These are phyloP conservation scores for Drosophila lacteicornis DNA, from an alignment of 1,140 invertebrate genomes.

Conservation along the genomic window DNA sequence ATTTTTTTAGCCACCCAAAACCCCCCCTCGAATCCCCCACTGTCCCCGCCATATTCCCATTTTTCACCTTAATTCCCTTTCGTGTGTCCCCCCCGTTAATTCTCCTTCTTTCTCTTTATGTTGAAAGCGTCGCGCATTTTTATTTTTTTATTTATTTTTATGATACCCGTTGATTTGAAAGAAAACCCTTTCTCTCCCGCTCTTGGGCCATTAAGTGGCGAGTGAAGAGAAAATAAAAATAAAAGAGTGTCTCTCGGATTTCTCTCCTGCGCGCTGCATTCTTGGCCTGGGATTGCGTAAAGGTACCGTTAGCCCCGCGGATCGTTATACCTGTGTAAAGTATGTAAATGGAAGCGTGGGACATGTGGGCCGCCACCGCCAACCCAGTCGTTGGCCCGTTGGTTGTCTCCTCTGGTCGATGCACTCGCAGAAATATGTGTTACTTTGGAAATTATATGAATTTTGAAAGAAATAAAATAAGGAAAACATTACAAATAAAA, in stretches of 20 bases:
- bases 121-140: constrained; percentile 78
- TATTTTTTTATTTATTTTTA: constrained; percentile 78
- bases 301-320: constrained; percentile 74
- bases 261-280: constrained; percentile 54
- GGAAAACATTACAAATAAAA: neutral
- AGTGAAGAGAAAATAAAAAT: neutral
- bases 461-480: neutral
- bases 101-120: constrained; percentile 61
- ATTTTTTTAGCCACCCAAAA: neutral
- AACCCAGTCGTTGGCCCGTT: constrained; percentile 33
- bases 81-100: neutral
- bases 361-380: constrained; percentile 57
- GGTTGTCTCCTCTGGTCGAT: constrained; percentile 3
- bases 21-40: neutral
- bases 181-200: constrained; percentile 76
- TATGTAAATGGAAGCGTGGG: constrained; percentile 79
- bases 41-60: constrained; percentile 22
- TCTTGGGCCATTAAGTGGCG: constrained; percentile 22
- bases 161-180: constrained; percentile 64
- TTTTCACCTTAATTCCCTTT: constrained; percentile 24
- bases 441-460: neutral
- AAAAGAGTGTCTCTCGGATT: constrained; percentile 44
- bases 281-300: constrained; percentile 73
- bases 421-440: constrained; percentile 6
- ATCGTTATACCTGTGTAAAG: constrained; percentile 44